Evolutionary conservation across 1,140 invertebrate species (phyloP), one percentile per base, ranked within the genome.

Genomic region (Apis florea): DNA sequence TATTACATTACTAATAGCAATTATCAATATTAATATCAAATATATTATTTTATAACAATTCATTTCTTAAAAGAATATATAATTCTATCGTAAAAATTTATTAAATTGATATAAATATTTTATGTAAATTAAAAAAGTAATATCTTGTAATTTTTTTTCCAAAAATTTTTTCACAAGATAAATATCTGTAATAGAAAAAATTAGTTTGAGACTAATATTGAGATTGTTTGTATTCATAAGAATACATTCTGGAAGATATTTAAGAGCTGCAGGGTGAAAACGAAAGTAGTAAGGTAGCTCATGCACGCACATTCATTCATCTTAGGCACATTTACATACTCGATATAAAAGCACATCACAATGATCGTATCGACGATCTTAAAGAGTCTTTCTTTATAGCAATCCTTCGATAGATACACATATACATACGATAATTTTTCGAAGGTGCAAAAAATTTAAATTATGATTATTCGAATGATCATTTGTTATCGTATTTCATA

Each of bases 241-340:
- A 68, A 81, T 68, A 68, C 24, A 24, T 51, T 66, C 19, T 66
- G 61, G 53, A 74, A 74, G 61, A 80, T 67, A 26, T 59, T 68
- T 47, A 75, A 81, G 63, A 75, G 71, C 31, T 59, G 26, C 9
- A 47, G 51, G 63, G 63, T 75, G 71, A 75, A 81, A 81, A 75
- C 24, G 63, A 59, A 54, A 67, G 40, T 53, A 26, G n/a, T 58
- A 47, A 73, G 54, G 72, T 75, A 67, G 66, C 74, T 86, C 84
- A 83, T 84, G 47, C 82, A 87, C 80, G 73, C 88, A 85, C 88
- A 90, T 85, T 86, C 83, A 90, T 91, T 83, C 84, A 75, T 90
- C 86, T 90, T 89, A 91, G 90, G 89, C 90, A 91, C 90, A 90
- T 83, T 86, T 87, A 89, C 88, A 90, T 87, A 87, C 89, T 87